A percentile compares a stretch with the other conserved stretches of the same genome.
Evolutionary conservation across 2,888 invertebrate genomes (phyloP).

Genomic region (Dendrolimus houi): DNA sequence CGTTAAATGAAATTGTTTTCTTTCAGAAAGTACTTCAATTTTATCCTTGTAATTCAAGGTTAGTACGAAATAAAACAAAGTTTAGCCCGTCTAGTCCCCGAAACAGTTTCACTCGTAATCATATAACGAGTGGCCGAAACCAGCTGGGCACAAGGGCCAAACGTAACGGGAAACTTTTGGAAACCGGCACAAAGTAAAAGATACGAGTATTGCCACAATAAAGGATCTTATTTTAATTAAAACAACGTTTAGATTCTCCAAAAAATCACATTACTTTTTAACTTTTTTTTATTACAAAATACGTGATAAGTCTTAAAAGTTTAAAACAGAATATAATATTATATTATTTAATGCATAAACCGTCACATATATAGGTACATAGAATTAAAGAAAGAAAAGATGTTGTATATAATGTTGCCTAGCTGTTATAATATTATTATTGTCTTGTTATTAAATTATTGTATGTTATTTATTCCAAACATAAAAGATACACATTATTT

Average conservation of each 20-base stretch:
- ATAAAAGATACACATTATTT: no score
- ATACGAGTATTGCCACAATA: not conserved
- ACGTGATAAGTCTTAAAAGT: no score
- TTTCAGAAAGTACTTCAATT: slow-evolving; percentile 1
- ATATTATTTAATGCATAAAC: no score
- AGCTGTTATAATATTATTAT: no score
- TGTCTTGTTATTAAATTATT: no score
- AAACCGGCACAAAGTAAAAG: not conserved
- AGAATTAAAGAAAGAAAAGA: no score
- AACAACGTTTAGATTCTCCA: not conserved
- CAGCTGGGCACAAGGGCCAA: not conserved
- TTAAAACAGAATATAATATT: no score
- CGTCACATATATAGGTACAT: no score
- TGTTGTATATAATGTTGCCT: no score
- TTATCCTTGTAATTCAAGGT: slow-evolving; percentile 1
- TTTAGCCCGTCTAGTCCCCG: not conserved
- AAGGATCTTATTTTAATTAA: not conserved
- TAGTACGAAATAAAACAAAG: not conserved
- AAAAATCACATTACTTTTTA: not conserved
- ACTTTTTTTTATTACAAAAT: no score
- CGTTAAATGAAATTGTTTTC: not conserved
- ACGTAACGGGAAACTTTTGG: not conserved
- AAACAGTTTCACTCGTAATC: not conserved
- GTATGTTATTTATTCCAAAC: no score
- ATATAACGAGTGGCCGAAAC: not conserved